A percentile compares a stretch with the other conserved stretches of the same genome.
These are phyloP conservation scores for Harpagoxenus sublaevis DNA, from an alignment of 2,888 invertebrate species.

Conservation along the genomic window DNA sequence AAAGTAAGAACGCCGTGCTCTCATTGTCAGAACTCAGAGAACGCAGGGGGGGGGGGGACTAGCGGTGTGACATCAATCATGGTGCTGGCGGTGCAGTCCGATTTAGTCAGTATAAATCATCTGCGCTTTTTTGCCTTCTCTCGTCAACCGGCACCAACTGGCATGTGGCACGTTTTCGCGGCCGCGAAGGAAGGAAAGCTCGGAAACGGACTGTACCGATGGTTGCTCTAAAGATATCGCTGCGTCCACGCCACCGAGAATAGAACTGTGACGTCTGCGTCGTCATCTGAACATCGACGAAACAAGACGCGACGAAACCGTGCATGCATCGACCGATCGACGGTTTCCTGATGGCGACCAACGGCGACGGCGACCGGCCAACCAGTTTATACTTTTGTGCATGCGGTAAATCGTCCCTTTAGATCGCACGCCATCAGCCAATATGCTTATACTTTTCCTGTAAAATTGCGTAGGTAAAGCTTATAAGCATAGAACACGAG, in stretches of 20 bases:
- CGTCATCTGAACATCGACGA: constrained; percentile 74
- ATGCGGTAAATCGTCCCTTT: constrained; percentile 18
- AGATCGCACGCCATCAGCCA: background rate
- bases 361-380: constrained; percentile 18
- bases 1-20: no score
- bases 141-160: constrained; percentile 44
- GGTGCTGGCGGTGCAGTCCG: background rate
- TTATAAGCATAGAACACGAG: background rate
- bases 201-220: constrained; percentile 79
- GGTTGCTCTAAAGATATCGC: constrained; percentile 84
- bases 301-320: constrained; percentile 63
- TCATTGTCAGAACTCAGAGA: no score
- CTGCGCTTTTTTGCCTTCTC: constrained; percentile 41
- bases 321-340: background rate
- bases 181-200: constrained; percentile 70
- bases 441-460: background rate
- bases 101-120: constrained; percentile 55
- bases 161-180: constrained; percentile 45
- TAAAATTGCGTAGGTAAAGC: background rate
- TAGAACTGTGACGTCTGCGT: constrained; percentile 80
- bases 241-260: constrained; percentile 82
- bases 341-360: no score
- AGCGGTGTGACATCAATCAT: no score
- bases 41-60: no score
- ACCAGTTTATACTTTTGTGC: constrained; percentile 56